Percentiles rank a stretch among this genome's conserved stretches.
Evolutionary conservation across 2,113 vertebrate species (phyloP).

Genomic region (Morphnarchus princeps): DNA sequence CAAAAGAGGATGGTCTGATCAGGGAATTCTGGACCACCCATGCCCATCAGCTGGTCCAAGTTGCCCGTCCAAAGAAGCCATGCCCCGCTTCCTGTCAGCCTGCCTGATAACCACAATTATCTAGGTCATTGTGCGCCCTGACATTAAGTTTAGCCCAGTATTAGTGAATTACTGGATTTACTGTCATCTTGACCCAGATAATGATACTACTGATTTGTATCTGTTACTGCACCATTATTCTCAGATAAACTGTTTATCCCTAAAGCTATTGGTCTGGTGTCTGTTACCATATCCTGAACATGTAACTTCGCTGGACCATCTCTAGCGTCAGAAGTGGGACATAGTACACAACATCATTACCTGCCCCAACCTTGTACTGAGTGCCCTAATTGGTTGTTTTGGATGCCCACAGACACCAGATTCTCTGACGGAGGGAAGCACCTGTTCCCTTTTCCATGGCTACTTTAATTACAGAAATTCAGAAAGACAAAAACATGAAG

Average conservation of each 20-base stretch:
- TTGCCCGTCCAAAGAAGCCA: neutral
- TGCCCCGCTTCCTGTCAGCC: neutral
- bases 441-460: neutral
- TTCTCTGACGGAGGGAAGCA: neutral
- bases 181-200: neutral
- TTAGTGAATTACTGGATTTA: neutral
- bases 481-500: neutral
- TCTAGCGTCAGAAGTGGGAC: neutral
- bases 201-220: neutral
- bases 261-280: neutral
- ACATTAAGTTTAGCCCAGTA: neutral
- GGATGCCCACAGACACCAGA: neutral
- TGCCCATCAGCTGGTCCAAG: neutral
- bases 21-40: neutral
- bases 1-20: neutral
- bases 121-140: neutral
- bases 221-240: neutral
- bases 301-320: neutral
- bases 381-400: neutral
- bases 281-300: neutral
- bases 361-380: neutral
- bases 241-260: neutral
- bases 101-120: neutral
- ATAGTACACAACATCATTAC: neutral
- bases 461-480: neutral